phyloP scores from a whole-genome alignment of 2,797 vertebrate genomes.

The Pagetopsis macropterus region DNA sequence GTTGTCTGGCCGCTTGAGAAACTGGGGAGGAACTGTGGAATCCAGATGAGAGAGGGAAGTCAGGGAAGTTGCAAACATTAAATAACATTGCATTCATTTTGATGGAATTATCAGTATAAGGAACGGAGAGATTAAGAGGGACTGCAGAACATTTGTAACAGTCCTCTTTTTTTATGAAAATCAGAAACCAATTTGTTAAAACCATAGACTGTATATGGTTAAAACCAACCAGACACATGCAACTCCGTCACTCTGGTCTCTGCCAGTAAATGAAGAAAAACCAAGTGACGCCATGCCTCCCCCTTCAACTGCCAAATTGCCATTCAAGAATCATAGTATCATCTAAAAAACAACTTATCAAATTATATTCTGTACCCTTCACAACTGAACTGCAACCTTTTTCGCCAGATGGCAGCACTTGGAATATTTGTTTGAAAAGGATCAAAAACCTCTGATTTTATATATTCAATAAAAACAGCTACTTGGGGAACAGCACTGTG shows the following conservation, averaged over 20 bases:
- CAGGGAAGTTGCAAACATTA: neutral
- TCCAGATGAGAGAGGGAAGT: conserved; percentile 22
- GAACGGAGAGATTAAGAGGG: neutral
- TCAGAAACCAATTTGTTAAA: conserved; percentile 34
- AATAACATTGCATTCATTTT: neutral
- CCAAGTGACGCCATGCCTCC: conserved; percentile 29
- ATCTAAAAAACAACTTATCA: conserved; percentile 23
- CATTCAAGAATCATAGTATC: conserved; percentile 6
- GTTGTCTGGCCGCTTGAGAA: conserved; percentile 88
- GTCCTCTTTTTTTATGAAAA: conserved; percentile 19
- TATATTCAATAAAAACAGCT: conserved; percentile 26
- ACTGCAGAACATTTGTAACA: neutral
- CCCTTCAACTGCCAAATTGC: conserved; percentile 40
- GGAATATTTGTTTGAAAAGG: conserved; percentile 7
- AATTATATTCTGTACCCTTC: conserved; percentile 34
- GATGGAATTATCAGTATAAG: neutral
- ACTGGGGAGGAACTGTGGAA: conserved; percentile 88
- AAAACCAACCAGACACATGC: conserved; percentile 19
- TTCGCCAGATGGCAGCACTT: conserved; percentile 18
- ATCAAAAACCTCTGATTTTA: conserved; percentile 19
- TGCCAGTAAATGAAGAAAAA: conserved; percentile 36
- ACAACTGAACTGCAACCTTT: conserved; percentile 24
- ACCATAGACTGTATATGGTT: neutral
- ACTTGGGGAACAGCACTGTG: neutral
- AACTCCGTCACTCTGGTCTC: neutral